Conservation (phyloP, 23 tunicate species). For the Trididemnum clinides region DNA sequence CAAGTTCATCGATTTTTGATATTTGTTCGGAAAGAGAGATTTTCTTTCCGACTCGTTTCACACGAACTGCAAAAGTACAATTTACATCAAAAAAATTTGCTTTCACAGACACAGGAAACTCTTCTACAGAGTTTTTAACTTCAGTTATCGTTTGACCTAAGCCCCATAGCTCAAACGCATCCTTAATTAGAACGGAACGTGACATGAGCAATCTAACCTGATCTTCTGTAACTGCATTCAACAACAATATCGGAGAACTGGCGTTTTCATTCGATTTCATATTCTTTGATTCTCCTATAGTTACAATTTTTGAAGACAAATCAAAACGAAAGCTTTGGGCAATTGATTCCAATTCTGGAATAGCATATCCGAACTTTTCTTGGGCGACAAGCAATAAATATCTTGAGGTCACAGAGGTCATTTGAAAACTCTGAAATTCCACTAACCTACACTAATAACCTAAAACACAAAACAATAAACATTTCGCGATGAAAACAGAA, state of each 20-base stretch:
- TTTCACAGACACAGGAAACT: slow-evolving; percentile 29
- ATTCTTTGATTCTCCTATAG: neutral
- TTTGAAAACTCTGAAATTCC: too few relatives aligned
- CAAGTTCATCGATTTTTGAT: slow-evolving; percentile 55
- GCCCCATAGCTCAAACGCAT: slow-evolving; percentile 88
- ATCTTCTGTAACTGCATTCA: slow-evolving; percentile 26
- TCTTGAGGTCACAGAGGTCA: neutral
- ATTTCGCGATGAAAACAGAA: too few relatives aligned
- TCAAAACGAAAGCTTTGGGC: slow-evolving; percentile 33
- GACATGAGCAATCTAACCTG: slow-evolving; percentile 57
- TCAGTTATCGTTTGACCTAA: slow-evolving; percentile 28
- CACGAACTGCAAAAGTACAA: slow-evolving; percentile 59
- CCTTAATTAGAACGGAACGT: slow-evolving; percentile 48
- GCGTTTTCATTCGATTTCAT: neutral
- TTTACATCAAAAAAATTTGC: slow-evolving; percentile 17
- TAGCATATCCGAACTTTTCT: slow-evolving; percentile 35
- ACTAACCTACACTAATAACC: too few relatives aligned
- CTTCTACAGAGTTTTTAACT: slow-evolving; percentile 45
- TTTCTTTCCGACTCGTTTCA: slow-evolving; percentile 80
- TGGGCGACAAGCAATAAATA: slow-evolving; percentile 63
- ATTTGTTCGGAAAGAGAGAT: slow-evolving; percentile 49
- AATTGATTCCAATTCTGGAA: slow-evolving; percentile 78
- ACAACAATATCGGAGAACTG: neutral
- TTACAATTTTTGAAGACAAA: neutral
- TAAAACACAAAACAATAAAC: too few relatives aligned